Evolutionary conservation across 1,140 invertebrate species (phyloP).

Genomic region (Drosophila kurseongensis): DNA sequence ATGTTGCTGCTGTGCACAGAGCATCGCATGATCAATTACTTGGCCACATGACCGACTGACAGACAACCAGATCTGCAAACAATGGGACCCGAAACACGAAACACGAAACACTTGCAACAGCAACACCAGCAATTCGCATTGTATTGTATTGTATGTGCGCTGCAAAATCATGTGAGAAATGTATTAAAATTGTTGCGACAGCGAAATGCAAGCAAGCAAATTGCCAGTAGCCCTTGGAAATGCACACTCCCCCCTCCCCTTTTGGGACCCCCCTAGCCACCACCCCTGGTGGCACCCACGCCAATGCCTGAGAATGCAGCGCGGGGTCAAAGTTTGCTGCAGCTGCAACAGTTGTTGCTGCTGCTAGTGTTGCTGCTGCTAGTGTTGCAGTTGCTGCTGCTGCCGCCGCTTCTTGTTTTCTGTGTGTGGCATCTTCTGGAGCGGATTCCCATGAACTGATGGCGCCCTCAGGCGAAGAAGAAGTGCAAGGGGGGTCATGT

Average conservation of each 20-base stretch:
- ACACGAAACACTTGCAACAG: slow-evolving; percentile 36
- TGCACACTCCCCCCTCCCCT: background rate
- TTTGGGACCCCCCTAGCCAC: background rate
- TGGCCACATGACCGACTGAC: slow-evolving; percentile 46
- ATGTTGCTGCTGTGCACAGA: slow-evolving; percentile 5
- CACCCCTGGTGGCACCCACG: slow-evolving; percentile 36
- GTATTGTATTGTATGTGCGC: slow-evolving; percentile 11
- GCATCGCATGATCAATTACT: slow-evolving; percentile 44
- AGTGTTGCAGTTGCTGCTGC: slow-evolving; percentile 17
- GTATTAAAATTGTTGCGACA: slow-evolving; percentile 75
- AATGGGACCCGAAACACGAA: slow-evolving; percentile 40
- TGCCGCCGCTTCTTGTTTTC: slow-evolving; percentile 25
- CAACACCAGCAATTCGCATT: slow-evolving; percentile 5
- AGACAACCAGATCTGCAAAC: slow-evolving; percentile 36
- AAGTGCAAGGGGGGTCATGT: slow-evolving; percentile 38
- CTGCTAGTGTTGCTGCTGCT: background rate
- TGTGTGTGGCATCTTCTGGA: slow-evolving; percentile 74
- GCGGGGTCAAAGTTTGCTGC: slow-evolving; percentile 68
- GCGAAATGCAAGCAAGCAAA: slow-evolving; percentile 72
- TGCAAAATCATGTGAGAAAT: slow-evolving; percentile 74
- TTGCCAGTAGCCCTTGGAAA: slow-evolving; percentile 39
- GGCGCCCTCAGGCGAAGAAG: slow-evolving; percentile 49
- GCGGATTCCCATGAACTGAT: slow-evolving; percentile 72
- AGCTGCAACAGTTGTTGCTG: slow-evolving; percentile 52
- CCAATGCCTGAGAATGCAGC: slow-evolving; percentile 63